These are phyloP conservation scores for Rousettus madagascariensis DNA, from an alignment of 2,797 vertebrate genomes.

Conservation along the genomic window DNA sequence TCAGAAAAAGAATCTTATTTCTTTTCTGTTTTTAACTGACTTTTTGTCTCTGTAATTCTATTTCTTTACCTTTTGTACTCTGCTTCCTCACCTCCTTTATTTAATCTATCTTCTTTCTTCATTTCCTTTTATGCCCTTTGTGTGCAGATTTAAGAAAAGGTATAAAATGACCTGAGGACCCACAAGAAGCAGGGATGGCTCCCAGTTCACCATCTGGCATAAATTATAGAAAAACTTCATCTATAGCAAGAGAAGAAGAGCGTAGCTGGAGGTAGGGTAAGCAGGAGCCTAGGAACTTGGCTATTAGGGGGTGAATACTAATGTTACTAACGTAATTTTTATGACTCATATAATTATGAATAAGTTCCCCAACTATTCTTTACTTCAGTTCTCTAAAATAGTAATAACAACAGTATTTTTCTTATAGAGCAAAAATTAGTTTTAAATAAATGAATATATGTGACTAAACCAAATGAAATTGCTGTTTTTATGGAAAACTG, in stretches of 20 bases:
- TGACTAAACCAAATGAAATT: not conserved
- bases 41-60: not conserved
- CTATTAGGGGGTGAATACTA: not conserved
- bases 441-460: not conserved
- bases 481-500: not conserved
- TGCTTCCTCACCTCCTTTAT: not conserved
- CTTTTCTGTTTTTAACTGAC: not conserved
- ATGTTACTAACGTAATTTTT: not conserved
- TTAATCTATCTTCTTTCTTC: not conserved
- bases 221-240: not conserved
- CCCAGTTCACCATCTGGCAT: no score
- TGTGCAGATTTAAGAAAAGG: not conserved
- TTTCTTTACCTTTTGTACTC: not conserved
- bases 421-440: not conserved
- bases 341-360: not conserved
- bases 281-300: not conserved
- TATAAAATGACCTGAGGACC: no score
- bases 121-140: not conserved
- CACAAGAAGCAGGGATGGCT: not conserved
- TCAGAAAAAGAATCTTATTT: not conserved
- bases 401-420: not conserved
- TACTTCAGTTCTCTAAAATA: not conserved
- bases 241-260: not conserved
- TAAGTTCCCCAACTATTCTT: not conserved
- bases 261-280: not conserved